These are phyloP conservation scores for Oxyruncus cristatus DNA, from an alignment of 2,113 vertebrate species.

Conservation along the genomic window DNA sequence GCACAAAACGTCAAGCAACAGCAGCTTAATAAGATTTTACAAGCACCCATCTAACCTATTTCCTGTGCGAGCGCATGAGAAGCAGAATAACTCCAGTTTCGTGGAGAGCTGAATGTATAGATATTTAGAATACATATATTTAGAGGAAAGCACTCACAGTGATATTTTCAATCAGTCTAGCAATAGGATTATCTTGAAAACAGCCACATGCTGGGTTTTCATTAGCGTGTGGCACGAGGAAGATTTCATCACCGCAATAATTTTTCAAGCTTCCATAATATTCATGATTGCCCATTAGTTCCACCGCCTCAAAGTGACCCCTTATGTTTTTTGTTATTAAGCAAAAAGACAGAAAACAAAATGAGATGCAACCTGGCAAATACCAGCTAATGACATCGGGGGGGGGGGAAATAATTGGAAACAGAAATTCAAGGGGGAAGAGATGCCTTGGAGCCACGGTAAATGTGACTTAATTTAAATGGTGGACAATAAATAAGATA, in stretches of 20 bases:
- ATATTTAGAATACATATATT: background rate
- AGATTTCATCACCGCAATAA: conserved; percentile 56
- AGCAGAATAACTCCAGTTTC: background rate
- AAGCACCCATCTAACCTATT: background rate
- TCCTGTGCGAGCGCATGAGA: background rate
- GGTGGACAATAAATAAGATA: conserved; percentile 42
- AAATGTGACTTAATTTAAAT: conserved; percentile 17
- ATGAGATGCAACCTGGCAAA: conserved; percentile 33
- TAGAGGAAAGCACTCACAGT: background rate
- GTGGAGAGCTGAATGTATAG: background rate
- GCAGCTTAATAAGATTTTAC: background rate
- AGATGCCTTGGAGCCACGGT: conserved; percentile 11
- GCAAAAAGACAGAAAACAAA: conserved; percentile 31
- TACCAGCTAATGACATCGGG: background rate
- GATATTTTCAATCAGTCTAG: conserved; percentile 37
- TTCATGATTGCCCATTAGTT: conserved; percentile 40
- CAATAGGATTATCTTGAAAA: conserved; percentile 15
- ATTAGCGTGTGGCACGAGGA: conserved; percentile 30
- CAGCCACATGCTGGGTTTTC: conserved; percentile 33
- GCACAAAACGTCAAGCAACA: background rate
- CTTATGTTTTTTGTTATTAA: background rate
- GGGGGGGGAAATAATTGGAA: conserved; percentile 18
- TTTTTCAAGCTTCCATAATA: conserved; percentile 42
- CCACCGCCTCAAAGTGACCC: conserved; percentile 37
- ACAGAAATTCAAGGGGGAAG: background rate